Evolutionary conservation across 2,113 vertebrate genomes (phyloP).

Genomic region (Peromyscus leucopus): DNA sequence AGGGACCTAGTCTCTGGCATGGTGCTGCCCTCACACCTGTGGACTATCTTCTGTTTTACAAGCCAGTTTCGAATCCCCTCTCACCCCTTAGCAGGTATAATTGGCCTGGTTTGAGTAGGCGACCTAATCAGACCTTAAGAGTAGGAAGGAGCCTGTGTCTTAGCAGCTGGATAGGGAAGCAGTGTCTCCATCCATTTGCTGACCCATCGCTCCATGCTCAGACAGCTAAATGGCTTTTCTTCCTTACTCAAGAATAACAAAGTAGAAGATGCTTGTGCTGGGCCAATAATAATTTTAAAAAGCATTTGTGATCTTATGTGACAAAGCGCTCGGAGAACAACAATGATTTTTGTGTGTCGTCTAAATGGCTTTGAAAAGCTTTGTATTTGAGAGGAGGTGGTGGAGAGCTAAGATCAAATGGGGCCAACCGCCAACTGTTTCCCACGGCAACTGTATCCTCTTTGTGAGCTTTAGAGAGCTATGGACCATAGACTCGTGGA

Average conservation of each 20-base stretch:
- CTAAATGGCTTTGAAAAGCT: neutral
- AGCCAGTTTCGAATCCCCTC: neutral
- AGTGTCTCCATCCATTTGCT: neutral
- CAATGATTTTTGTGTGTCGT: neutral
- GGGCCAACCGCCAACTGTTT: neutral
- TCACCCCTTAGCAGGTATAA: neutral
- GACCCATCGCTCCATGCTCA: neutral
- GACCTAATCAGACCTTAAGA: neutral
- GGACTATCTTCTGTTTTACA: neutral
- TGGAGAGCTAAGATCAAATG: neutral
- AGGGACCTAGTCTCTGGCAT: neutral
- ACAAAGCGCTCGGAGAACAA: neutral
- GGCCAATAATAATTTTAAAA: neutral
- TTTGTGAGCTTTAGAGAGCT: neutral
- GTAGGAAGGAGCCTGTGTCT: neutral
- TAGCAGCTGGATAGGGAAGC: neutral
- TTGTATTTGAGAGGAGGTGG: neutral
- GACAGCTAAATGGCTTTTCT: neutral
- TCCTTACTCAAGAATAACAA: constrained; percentile 8
- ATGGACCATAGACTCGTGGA: neutral
- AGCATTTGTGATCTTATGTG: neutral
- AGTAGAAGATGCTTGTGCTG: neutral
- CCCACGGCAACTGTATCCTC: neutral
- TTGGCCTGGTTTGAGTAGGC: neutral
- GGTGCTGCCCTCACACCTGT: neutral